Percentiles rank a stretch among this genome's conserved stretches.
These are phyloP conservation scores for Platerodrilus igneus DNA, from an alignment of 2,888 invertebrate species.

Conservation along the genomic window DNA sequence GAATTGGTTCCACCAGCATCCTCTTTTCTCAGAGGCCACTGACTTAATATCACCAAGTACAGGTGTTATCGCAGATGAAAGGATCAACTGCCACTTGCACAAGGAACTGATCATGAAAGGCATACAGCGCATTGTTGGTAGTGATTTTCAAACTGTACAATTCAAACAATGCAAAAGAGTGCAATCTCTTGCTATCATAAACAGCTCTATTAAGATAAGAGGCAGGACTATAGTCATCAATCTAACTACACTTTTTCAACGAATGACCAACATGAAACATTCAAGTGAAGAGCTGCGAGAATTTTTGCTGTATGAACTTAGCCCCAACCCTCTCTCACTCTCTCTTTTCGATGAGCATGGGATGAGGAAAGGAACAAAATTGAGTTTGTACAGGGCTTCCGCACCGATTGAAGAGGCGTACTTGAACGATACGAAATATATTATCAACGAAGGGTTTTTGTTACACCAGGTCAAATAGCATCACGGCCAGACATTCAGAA, in stretches of 20 bases:
- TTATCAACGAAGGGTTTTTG: neutral
- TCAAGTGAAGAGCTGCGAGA: neutral
- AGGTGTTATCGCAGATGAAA: neutral
- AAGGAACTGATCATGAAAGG: neutral
- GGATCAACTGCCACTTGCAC: neutral
- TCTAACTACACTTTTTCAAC: neutral
- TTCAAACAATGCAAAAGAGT: too few relatives aligned
- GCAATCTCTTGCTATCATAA: neutral
- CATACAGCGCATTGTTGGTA: neutral
- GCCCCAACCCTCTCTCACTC: too few relatives aligned
- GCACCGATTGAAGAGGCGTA: neutral
- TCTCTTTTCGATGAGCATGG: neutral
- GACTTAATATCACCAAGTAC: neutral
- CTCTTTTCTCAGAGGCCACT: conserved; percentile 8
- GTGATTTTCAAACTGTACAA: conserved; percentile 1
- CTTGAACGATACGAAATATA: neutral
- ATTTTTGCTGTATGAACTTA: too few relatives aligned
- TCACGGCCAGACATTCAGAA: neutral
- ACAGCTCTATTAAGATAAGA: neutral
- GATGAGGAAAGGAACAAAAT: conserved; percentile 1
- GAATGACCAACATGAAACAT: too few relatives aligned
- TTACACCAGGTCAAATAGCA: neutral
- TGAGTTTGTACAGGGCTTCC: neutral
- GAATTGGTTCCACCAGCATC: conserved; percentile 10
- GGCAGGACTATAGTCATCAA: too few relatives aligned